Percentiles rank a stretch among this genome's conserved stretches.
Evolutionary conservation across 1,140 invertebrate genomes (phyloP).

Genomic region (Eurosta solidaginis): DNA sequence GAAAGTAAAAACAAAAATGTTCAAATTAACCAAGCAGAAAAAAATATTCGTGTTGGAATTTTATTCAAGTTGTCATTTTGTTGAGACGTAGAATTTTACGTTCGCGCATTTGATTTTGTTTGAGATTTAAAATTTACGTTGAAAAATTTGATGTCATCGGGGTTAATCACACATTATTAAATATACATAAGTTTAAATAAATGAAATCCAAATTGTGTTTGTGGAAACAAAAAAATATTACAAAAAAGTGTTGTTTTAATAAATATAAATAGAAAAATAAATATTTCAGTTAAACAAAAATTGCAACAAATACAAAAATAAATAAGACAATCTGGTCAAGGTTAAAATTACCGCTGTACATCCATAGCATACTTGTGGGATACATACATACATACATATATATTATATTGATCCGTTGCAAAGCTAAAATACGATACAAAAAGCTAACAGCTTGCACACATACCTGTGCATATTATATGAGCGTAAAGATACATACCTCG

Average conservation of each 20-base stretch:
- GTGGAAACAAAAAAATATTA: no score
- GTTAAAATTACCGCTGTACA: neutral
- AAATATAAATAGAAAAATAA: no score
- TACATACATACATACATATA: neutral
- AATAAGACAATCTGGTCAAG: neutral
- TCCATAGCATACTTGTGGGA: neutral
- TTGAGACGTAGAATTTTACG: conserved; percentile 8
- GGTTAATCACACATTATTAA: neutral
- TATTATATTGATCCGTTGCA: no score
- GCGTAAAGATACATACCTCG: no score
- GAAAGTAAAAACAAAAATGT: conserved; percentile 20
- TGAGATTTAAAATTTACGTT: neutral
- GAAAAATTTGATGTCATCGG: neutral
- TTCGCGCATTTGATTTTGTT: neutral
- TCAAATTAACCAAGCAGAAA: neutral
- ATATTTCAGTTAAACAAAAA: no score
- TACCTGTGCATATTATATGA: no score
- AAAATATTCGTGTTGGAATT: neutral
- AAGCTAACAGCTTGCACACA: no score
- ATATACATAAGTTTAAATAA: neutral
- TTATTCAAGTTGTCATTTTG: neutral
- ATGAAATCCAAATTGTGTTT: neutral
- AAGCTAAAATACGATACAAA: no score
- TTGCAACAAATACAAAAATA: neutral
- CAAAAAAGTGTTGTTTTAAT: no score